These are phyloP conservation scores for Martes martes DNA, from an alignment of 2,113 vertebrate species.

Conservation along the genomic window DNA sequence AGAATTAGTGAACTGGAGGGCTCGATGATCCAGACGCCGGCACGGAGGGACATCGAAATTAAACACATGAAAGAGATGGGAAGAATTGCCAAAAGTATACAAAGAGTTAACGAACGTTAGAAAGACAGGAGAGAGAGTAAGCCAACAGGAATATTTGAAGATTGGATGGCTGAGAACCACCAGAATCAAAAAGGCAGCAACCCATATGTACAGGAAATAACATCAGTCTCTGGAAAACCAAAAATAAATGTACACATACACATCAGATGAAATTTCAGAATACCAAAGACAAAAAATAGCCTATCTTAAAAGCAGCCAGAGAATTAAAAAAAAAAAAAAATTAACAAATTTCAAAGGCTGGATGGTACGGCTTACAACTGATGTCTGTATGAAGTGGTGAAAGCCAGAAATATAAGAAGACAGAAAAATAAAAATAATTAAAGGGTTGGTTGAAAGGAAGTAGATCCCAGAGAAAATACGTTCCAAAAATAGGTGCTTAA, in stretches of 20 bases:
- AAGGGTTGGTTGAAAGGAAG: neutral
- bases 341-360: neutral
- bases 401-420: neutral
- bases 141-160: neutral
- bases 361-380: neutral
- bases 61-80: neutral
- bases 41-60: neutral
- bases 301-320: neutral
- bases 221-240: neutral
- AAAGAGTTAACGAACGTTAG: neutral
- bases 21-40: neutral
- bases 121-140: neutral
- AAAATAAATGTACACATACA: neutral
- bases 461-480: neutral
- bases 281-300: neutral
- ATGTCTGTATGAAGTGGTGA: accelerated
- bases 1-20: neutral
- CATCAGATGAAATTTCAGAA: neutral
- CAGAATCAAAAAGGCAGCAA: neutral
- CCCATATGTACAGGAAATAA: neutral
- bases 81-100: neutral
- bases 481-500: neutral
- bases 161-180: neutral
- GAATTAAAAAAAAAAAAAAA: neutral
- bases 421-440: neutral